A percentile compares a stretch with the other conserved stretches of the same genome.
phyloP scores from a whole-genome alignment of 2,113 vertebrate genomes.

The Chloebia gouldiae region DNA sequence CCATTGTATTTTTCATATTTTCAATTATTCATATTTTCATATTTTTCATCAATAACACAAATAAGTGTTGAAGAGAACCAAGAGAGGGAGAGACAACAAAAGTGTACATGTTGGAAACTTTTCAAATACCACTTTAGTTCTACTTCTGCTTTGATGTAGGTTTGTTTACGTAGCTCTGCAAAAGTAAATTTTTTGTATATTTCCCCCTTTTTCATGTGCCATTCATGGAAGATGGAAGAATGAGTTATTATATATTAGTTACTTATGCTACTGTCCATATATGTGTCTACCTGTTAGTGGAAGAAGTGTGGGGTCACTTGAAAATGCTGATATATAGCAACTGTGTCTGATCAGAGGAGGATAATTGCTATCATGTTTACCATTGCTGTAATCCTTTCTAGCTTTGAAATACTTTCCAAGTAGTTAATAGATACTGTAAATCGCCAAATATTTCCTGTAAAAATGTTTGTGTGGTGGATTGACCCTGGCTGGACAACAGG shows the following conservation, averaged over 20 bases:
- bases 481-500: not conserved
- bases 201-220: not conserved
- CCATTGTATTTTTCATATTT: not conserved
- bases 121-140: slow-evolving; percentile 9
- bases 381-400: not conserved
- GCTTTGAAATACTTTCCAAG: not conserved
- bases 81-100: not conserved
- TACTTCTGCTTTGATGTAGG: not conserved
- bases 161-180: not conserved
- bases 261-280: not conserved
- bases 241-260: not conserved
- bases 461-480: not conserved
- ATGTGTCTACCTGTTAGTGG: not conserved
- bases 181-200: not conserved
- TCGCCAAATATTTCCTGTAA: not conserved
- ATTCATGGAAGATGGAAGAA: not conserved
- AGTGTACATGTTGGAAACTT: not conserved
- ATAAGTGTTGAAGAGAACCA: not conserved
- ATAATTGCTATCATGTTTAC: not conserved
- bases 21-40: too few species aligned
- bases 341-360: not conserved
- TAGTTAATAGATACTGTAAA: not conserved
- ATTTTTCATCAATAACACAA: not conserved
- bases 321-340: not conserved
- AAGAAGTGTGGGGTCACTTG: not conserved